Percentiles rank a stretch among this genome's conserved stretches.
Conservation (phyloP, 1,140 invertebrate genomes). For the Lucilia sericata region DNA sequence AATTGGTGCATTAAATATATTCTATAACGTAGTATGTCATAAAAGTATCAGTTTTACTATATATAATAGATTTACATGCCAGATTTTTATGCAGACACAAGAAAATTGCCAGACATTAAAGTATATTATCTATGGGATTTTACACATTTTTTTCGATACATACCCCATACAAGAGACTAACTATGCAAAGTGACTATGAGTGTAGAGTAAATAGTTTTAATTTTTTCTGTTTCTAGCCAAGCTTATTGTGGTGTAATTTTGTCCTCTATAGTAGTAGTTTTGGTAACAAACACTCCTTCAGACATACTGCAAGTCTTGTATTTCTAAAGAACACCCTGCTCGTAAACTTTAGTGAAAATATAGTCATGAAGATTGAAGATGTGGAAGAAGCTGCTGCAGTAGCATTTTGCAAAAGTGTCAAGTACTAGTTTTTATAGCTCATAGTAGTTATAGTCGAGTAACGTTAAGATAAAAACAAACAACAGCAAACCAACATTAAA, state of each 20-base stretch:
- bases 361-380: background rate
- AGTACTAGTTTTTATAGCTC: background rate
- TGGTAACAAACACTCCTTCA: background rate
- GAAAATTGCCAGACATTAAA: background rate
- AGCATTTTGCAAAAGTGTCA: conserved; percentile 26
- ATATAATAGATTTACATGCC: no score
- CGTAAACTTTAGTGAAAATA: background rate
- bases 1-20: no score
- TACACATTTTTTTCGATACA: background rate
- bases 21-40: no score
- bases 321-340: background rate
- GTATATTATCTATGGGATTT: background rate
- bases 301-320: background rate
- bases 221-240: background rate
- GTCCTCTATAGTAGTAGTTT: background rate
- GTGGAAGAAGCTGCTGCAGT: no score
- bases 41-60: no score
- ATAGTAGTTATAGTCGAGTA: background rate
- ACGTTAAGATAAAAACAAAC: background rate
- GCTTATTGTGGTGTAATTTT: conserved; percentile 1
- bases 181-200: background rate
- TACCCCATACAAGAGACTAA: background rate
- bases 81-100: background rate
- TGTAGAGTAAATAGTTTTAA: background rate
- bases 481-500: background rate